Base-by-base conservation (phyloP, 2,797 vertebrate genomes). In the Loris lydekkerianus region DNA sequence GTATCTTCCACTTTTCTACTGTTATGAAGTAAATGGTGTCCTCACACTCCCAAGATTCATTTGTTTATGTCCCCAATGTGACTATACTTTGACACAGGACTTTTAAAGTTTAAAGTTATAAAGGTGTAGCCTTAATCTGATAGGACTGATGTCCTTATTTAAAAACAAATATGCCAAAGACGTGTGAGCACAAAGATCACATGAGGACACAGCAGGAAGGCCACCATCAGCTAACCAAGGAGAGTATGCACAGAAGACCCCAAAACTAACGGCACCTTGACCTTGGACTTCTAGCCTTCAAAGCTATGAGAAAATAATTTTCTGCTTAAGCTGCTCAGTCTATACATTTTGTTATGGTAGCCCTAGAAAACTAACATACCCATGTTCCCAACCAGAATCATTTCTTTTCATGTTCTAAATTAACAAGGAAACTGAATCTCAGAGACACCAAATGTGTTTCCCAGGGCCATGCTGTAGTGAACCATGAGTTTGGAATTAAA, bases 201-300 rank as follows among this genome's bases (percentile, higher is more conserved):
- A 1, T n/a, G n/a, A 72, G 10, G 53, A 61, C 4, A n/a, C 9
- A 43, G 20, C 15, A 20, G 58, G 43, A 53, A 76, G 2, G 29
- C 3, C 15, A n/a, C 1, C 40, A 37, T 8, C 40, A 10, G 4
- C 1, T 31, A 61, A 10, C 25, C n/a, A 77, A 14, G 31, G 2
- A 60, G 27, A 85, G 13, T 10, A 53, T 23, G 29, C 15, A 25
- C 27, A 49, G 43, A 61, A 49, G 10, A 81, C 29, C 61, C 27
- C 56, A 65, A 63, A 25, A 17, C 15, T 86, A 7, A 2, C 18
- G 49, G 8, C 9, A 40, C 27, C 13, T 83, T 80, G 56, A 56
- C 27, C 11, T 43, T 84, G 56, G 46, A 80, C n/a, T 29, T 27
- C 10, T 1, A 63, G 75, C 2, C 15, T 72, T 29, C 14, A 40